Conservation (phyloP, 2,797 vertebrate genomes). For the Argentina silus region DNA sequence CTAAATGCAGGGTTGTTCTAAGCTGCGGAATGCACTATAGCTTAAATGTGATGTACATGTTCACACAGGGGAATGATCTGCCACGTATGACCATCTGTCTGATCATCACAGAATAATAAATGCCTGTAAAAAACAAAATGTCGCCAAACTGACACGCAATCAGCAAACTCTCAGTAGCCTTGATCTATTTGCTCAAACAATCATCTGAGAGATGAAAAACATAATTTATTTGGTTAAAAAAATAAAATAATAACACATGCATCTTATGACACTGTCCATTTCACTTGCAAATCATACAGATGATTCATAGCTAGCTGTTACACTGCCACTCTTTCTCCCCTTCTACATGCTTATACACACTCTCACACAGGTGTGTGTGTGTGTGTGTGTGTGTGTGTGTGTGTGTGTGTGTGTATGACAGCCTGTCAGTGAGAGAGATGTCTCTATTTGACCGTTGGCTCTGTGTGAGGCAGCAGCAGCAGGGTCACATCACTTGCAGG, state of each 20-base stretch:
- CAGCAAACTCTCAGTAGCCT: slow-evolving; percentile 62
- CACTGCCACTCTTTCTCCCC: slow-evolving; percentile 46
- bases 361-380: slow-evolving; percentile 8
- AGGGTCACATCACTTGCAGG: slow-evolving; percentile 57
- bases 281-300: slow-evolving; percentile 74
- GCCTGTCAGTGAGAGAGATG: slow-evolving; percentile 70
- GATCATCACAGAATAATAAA: slow-evolving; percentile 60
- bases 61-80: background rate
- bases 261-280: slow-evolving; percentile 65
- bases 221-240: slow-evolving; percentile 57
- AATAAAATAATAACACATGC: slow-evolving; percentile 60
- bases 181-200: slow-evolving; percentile 65
- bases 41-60: background rate
- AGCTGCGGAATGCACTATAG: background rate
- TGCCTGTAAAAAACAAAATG: slow-evolving; percentile 65
- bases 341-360: slow-evolving; percentile 20
- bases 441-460: slow-evolving; percentile 64
- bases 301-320: slow-evolving; percentile 61
- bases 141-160: slow-evolving; percentile 69
- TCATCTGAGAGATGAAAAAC: slow-evolving; percentile 62
- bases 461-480: slow-evolving; percentile 11
- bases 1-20: background rate
- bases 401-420: slow-evolving; percentile 51
- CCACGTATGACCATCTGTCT: slow-evolving; percentile 47
- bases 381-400: slow-evolving; percentile 21